These are phyloP conservation scores for Ptychochromis oligacanthus DNA, from an alignment of 2,113 vertebrate species.

Conservation along the genomic window DNA sequence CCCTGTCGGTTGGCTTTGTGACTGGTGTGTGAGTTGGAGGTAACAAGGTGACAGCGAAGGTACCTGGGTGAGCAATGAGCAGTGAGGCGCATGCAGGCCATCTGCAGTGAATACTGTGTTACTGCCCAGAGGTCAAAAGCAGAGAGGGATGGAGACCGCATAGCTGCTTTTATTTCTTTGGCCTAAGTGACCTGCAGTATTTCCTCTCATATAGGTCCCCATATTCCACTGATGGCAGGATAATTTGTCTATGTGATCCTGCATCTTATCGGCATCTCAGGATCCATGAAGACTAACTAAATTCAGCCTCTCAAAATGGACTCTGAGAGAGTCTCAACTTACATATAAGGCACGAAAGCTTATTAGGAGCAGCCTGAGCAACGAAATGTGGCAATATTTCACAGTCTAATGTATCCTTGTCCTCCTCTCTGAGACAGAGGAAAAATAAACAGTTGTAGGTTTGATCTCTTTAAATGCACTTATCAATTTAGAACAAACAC, in stretches of 20 bases:
- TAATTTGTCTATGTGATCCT: conserved; percentile 46
- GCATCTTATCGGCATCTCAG: conserved; percentile 40
- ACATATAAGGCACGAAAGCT: conserved; percentile 23
- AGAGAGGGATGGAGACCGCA: conserved; percentile 45
- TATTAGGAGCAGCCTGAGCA: conserved; percentile 13
- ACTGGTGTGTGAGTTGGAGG: conserved; percentile 53
- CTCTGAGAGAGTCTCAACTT: conserved; percentile 50
- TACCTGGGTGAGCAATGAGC: conserved; percentile 73
- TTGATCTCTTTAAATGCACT: neutral
- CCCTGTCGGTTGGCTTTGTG: conserved; percentile 47
- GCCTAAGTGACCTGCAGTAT: conserved; percentile 42
- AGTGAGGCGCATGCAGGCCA: conserved; percentile 69
- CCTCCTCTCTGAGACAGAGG: neutral
- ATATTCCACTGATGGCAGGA: conserved; percentile 10
- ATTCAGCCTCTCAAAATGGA: conserved; percentile 47
- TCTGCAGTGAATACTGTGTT: conserved; percentile 65
- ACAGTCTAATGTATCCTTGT: conserved; percentile 1
- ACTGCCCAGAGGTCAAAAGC: conserved; percentile 70
- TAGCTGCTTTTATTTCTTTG: conserved; percentile 54
- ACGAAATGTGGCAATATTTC: conserved; percentile 16
- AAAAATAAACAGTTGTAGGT: neutral
- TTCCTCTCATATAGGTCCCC: conserved; percentile 28
- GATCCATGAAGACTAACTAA: conserved; percentile 46
- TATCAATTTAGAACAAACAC: conserved; percentile 6
- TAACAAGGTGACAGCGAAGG: conserved; percentile 69